Conservation (phyloP, 2,888 invertebrate species). For the Chrysolina oricalcia region DNA sequence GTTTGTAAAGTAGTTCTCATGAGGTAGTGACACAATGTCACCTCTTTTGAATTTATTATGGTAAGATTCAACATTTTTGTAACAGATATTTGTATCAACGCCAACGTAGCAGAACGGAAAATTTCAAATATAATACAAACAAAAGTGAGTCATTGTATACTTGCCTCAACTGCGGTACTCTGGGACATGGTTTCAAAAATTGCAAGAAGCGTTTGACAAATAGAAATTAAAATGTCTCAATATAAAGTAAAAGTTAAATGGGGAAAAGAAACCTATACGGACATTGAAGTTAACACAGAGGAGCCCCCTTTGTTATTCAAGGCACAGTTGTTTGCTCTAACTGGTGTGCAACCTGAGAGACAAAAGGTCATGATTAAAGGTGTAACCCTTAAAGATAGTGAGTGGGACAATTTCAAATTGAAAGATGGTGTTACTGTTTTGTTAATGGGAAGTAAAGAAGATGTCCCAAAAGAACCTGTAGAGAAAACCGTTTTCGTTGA, state of each 20-base stretch:
- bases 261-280: slow-evolving; percentile 94
- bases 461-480: slow-evolving; percentile 88
- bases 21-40: too few relatives aligned
- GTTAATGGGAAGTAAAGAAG: slow-evolving; percentile 96
- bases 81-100: too few relatives aligned
- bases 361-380: slow-evolving; percentile 99
- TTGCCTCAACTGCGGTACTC: too few relatives aligned
- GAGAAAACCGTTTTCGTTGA: slow-evolving; percentile 93
- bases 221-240: slow-evolving; percentile 58
- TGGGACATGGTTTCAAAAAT: too few relatives aligned
- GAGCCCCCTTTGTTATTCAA: slow-evolving; percentile 96
- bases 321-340: slow-evolving; percentile 95
- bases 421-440: slow-evolving; percentile 90
- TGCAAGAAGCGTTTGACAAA: too few relatives aligned
- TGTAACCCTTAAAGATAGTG: slow-evolving; percentile 89
- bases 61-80: too few relatives aligned
- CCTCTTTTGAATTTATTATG: too few relatives aligned
- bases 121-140: too few relatives aligned
- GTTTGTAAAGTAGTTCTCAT: too few relatives aligned
- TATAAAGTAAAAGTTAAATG: slow-evolving; percentile 94
- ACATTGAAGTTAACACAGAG: slow-evolving; percentile 94
- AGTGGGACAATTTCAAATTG: slow-evolving; percentile 90
- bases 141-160: too few relatives aligned
- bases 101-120: too few relatives aligned
- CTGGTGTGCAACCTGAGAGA: slow-evolving; percentile 95